Conservation (phyloP, 1,140 invertebrate species). For the Melipona quadrifasciata region DNA sequence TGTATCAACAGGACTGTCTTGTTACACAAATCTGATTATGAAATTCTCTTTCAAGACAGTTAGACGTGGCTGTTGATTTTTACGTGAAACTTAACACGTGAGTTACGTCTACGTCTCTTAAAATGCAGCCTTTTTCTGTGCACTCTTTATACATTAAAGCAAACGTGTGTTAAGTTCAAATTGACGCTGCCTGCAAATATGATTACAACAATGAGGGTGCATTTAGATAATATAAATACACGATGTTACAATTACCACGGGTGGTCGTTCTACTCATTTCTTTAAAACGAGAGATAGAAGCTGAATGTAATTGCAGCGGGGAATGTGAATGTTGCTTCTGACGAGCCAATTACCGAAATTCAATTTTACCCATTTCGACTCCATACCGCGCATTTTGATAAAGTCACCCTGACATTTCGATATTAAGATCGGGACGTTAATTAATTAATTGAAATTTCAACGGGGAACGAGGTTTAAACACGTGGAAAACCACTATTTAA, state of each 20-base stretch:
- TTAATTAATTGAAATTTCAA: neutral
- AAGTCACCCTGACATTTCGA: neutral
- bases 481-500: neutral
- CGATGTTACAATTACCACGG: neutral
- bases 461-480: neutral
- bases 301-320: neutral
- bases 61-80: no score
- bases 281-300: neutral
- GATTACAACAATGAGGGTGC: neutral
- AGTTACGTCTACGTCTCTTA: no score
- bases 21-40: no score
- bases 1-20: no score
- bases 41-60: no score
- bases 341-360: neutral
- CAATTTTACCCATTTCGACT: neutral
- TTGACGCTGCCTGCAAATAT: neutral
- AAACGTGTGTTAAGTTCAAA: neutral
- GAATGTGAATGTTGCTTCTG: neutral
- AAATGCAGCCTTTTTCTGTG: neutral
- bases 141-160: neutral
- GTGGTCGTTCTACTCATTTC: neutral
- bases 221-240: neutral
- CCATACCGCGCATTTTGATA: neutral
- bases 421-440: neutral
- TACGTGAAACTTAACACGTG: no score